Percentiles rank a stretch among this genome's conserved stretches.
phyloP scores from a whole-genome alignment of 2,113 vertebrate genomes.

The Oenanthe melanoleuca region DNA sequence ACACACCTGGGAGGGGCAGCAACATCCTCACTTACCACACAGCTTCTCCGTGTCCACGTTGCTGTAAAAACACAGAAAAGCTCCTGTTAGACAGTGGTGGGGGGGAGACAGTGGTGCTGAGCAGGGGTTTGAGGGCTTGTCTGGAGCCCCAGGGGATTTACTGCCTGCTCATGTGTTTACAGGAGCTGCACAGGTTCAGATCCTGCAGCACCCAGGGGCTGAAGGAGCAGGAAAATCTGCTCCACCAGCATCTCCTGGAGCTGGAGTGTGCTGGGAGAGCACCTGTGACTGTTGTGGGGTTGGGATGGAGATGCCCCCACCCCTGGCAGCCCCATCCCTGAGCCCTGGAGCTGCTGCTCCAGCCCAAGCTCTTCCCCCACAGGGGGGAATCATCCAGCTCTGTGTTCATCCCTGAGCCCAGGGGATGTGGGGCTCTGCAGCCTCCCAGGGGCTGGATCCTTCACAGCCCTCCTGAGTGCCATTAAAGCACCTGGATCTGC shows the following conservation, averaged over 20 bases:
- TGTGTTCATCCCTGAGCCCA: rapidly evolving
- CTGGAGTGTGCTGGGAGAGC: not conserved
- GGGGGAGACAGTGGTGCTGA: not conserved
- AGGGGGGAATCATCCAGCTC: too few species aligned
- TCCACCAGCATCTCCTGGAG: not conserved
- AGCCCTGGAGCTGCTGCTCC: not conserved
- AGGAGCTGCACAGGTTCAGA: not conserved
- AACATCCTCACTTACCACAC: slow-evolving; percentile 83
- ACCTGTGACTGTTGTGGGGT: not conserved
- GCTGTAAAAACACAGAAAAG: slow-evolving; percentile 72
- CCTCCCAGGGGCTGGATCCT: not conserved
- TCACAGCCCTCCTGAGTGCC: rapidly evolving
- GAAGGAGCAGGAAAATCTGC: not conserved
- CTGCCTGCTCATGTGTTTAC: not conserved
- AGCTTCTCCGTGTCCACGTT: slow-evolving; percentile 94
- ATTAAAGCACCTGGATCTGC: not conserved
- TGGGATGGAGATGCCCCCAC: rapidly evolving
- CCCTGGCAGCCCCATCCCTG: not conserved
- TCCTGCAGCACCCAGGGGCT: not conserved
- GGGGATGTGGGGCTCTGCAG: not conserved
- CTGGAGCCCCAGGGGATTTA: not conserved
- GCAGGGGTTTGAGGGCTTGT: not conserved
- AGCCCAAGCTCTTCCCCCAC: too few species aligned
- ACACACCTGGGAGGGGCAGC: not conserved
- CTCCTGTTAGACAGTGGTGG: not conserved